Evolutionary conservation across 2,797 vertebrate genomes (phyloP), one percentile per base, ranked within the genome.

Genomic region (Ibycter americanus): DNA sequence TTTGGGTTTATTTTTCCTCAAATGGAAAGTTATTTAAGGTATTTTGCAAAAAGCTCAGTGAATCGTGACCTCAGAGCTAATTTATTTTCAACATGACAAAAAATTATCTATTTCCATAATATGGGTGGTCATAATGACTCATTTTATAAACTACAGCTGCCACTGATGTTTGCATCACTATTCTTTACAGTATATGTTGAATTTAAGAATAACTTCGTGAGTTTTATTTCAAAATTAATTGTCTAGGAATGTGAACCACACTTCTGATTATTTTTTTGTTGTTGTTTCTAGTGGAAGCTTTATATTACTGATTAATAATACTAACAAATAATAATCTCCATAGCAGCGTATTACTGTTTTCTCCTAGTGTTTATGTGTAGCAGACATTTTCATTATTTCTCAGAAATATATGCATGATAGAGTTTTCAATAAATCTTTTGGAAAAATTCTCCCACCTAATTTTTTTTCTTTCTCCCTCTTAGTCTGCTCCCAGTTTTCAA

Each of bases 401-500:
- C 19, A 27, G 54, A 36, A 31, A 81, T 61, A 55, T 7, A 32
- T 44, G 17, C 6, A 12, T 59, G 5, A 27, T 47, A 71, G 9
- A 13, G 3, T 89, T 96, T 79, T 61, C 51, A 71, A 7, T 42
- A 59, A 10, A 26, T 44, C 34, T 34, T n/a, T 7, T 4, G 2
- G 32, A 62, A 36, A 8, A 52, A 19, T 16, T 70, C 11, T 71
- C 19, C 12, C 15, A 55, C 62, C 21, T 94, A 36, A 96, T 56
- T 92, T 11, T 73, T 85, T 95, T 40, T 96, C 25, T 81, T 65
- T 91, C 21, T 82, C 83, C 65, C 15, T 98, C 94, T 44, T 97
- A 99, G 99, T 99, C 97, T 99, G 99, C 98, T 99, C 99, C 92
- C 99, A 99, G 98, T 99, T 99, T 98, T 99, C 99, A 73, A 99